Percentiles rank a stretch among this genome's conserved stretches.
These are phyloP conservation scores for Bradynema listronoti DNA, from an alignment of 1,140 invertebrate species.

Conservation along the genomic window DNA sequence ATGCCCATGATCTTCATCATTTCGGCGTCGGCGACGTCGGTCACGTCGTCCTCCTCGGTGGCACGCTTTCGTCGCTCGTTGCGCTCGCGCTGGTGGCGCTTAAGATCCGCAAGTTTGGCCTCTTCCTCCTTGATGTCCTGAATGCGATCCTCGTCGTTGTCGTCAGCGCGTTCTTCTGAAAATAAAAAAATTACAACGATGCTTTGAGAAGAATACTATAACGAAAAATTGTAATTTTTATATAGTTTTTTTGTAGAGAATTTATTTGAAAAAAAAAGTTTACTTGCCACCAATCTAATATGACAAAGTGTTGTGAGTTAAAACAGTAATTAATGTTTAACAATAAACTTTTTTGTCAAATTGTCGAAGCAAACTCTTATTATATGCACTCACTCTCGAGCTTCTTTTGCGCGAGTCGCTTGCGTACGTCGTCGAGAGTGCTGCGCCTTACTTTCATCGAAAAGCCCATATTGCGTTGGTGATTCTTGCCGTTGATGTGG, in stretches of 20 bases:
- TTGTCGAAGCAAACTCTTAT: too few species aligned
- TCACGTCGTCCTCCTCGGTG: conserved; percentile 63
- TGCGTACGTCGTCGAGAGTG: conserved; percentile 86
- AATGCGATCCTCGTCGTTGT: conserved; percentile 89
- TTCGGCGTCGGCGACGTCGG: conserved; percentile 66
- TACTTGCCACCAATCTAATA: too few species aligned
- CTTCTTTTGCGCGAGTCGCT: conserved; percentile 83
- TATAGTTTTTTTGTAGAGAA: too few species aligned
- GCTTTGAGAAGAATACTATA: not conserved
- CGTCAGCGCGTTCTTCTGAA: conserved; percentile 79
- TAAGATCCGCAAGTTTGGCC: conserved; percentile 83
- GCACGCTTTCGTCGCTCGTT: conserved; percentile 64
- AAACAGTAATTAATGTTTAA: too few species aligned
- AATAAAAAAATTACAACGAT: not conserved
- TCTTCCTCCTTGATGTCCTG: conserved; percentile 93
- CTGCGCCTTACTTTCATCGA: conserved; percentile 97
- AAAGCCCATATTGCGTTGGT: conserved; percentile 97
- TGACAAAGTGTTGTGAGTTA: too few species aligned
- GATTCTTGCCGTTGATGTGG: conserved; percentile 94
- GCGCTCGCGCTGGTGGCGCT: conserved; percentile 77
- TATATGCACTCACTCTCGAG: conserved; percentile 35
- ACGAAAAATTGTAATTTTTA: not conserved
- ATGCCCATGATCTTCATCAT: conserved; percentile 94
- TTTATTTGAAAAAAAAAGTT: too few species aligned
- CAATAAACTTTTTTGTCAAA: too few species aligned